Evolutionary conservation across 2,797 vertebrate genomes (phyloP), one percentile per base, ranked within the genome.

Genomic region (Vireo griseus): DNA sequence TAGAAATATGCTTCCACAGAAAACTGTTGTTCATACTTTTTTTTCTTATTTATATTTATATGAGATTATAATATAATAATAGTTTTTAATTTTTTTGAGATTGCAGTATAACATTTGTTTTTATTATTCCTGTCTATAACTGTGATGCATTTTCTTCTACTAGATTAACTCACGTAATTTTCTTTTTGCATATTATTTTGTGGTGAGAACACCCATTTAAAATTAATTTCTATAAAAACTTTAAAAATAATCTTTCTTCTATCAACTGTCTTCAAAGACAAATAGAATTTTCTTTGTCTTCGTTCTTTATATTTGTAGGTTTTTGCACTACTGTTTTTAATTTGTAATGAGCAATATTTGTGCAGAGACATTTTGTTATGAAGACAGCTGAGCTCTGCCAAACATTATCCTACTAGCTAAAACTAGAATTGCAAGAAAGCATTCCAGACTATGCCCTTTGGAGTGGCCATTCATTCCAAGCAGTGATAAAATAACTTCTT

Each of bases 341-440:
- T 96, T 96, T 95, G 82, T 69, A 63, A 84, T 82, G 47, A 92
- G 51, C 45, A 86, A 47, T 96, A 85, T 91, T 95, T 95, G 75
- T 78, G 84, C 59, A 81, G 58, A 92, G 40, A 54, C 62, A 48
- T 96, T 96, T 92, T 86, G 37, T 92, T 75, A 78, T 58, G 91
- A 92, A 83, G 92, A 78, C 48, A 86, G 48, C 39, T 78, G 82
- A 62, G 14, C n/a, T 90, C 67, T 92, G 92, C 90, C 93, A 95
- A 84, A 84, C 62, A 95, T 93, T 95, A 87, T 95, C 61, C 66
- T 71, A 29, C 72, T 83, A 81, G 75, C 37, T 91, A 15, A 40
- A 89, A 68, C 78, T 78, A 68, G 87, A 90, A 92, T 65, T 94
- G 54, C 6, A 18, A 92, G 71, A 91, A 92, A 86, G 69, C n/a